Evolutionary conservation across 2,797 vertebrate species (phyloP), one percentile per base, ranked within the genome.

Genomic region (Myotis daubentonii): DNA sequence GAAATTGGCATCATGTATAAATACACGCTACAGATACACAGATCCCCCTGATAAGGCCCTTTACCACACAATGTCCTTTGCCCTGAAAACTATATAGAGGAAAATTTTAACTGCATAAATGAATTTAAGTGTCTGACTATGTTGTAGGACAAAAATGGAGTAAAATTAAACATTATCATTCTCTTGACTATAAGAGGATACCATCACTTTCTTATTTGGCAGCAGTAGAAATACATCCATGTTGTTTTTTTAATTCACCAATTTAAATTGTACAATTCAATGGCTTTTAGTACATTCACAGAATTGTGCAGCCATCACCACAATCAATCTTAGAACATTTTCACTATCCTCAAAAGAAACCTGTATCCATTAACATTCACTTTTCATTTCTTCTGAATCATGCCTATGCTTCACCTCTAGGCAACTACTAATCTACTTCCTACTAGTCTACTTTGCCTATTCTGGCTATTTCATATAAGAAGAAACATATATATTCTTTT

Each of bases 401-500:
- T 33, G 57, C 57, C 41, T 49, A 65, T 17, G 1, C 55, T 22
- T 22, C 2, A 72, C 28, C 12, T 25, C 53, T 41, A 87, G 38
- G 62, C 41, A 79, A 82, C 38, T 41, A 83, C 41, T 75, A 33
- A 75, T 75, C 71, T 93, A 47, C 44, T 78, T 86, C 87, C 20
- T 76, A 66, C 44, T 74, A 68, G 62, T 78, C n/a, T 92, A 62
- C 41, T 82, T 87, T 74, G 20, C 55, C 20, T 92, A 60, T 66
- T 57, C 30, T 87, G 71, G 70, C 84, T 91, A 94, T 89, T 95
- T 92, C 30, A 78, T 92, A 66, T 70, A 89, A 76, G 68, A 89
- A 23, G 23, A 94, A 70, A 85, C n/a, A 76, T 25, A 38, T 57
- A 84, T 60, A 22, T 41, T 80, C 55, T 95, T 89, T 91, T 71